These are phyloP conservation scores for Hypena proboscidalis DNA, from an alignment of 2,888 invertebrate genomes.

Conservation along the genomic window DNA sequence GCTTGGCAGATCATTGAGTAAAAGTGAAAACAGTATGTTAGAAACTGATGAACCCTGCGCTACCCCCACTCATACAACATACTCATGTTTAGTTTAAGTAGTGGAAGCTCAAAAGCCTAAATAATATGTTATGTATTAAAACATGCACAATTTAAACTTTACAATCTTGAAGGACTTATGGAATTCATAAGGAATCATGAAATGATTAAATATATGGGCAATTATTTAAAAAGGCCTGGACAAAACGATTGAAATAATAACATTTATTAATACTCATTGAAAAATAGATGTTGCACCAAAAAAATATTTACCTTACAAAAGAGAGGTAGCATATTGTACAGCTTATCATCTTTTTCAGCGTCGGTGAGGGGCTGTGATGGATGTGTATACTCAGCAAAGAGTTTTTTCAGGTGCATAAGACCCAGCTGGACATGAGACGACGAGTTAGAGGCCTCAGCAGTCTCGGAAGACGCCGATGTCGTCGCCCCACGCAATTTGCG, in stretches of 20 bases:
- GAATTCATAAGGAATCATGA: background rate
- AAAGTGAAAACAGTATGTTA: too few relatives aligned
- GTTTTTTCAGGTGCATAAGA: conserved; percentile 97
- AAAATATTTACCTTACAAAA: conserved; percentile 94
- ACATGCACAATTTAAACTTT: too few relatives aligned
- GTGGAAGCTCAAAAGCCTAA: too few relatives aligned
- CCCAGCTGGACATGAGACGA: conserved; percentile 95
- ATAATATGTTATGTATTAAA: too few relatives aligned
- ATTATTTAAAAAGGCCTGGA: too few relatives aligned
- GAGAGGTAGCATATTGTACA: conserved; percentile 98
- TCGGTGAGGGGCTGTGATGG: conserved; percentile 92
- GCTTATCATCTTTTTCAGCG: conserved; percentile 94
- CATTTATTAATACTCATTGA: conserved; percentile 7
- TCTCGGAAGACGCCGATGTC: conserved; percentile 80
- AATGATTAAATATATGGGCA: too few relatives aligned
- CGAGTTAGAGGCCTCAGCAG: conserved; percentile 85
- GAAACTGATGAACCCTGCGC: too few relatives aligned
- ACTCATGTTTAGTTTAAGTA: too few relatives aligned
- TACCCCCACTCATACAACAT: too few relatives aligned
- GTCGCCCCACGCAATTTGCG: conserved; percentile 91
- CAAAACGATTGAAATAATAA: background rate
- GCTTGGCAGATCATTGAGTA: too few relatives aligned
- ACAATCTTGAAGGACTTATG: too few relatives aligned
- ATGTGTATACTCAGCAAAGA: conserved; percentile 97
- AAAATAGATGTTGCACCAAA: too few relatives aligned